Evolutionary conservation across 1,140 invertebrate species (phyloP).

Genomic region (Aradophagus sp.): DNA sequence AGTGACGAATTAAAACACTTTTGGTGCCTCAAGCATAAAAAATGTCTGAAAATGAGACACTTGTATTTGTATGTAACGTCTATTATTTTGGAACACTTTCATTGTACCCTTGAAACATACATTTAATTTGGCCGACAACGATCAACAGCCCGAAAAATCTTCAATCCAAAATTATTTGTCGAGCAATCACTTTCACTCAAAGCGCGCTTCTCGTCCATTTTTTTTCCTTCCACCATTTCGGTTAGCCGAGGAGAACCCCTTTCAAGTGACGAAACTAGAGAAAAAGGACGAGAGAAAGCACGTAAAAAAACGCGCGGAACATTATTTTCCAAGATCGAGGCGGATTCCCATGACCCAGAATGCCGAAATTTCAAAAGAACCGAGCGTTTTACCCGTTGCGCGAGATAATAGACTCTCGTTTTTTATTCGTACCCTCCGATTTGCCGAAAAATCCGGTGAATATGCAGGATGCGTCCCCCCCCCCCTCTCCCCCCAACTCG

Average conservation of each 20-base stretch:
- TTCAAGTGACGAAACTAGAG: constrained; percentile 57
- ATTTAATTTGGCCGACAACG: too few relatives aligned
- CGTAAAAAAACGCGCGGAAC: constrained; percentile 60
- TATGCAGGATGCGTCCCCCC: constrained; percentile 70
- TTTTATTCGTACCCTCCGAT: constrained; percentile 63
- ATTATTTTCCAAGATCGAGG: constrained; percentile 72
- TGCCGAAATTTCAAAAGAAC: constrained; percentile 69
- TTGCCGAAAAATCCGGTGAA: constrained; percentile 69
- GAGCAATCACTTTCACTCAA: not conserved
- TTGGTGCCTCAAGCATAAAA: too few relatives aligned
- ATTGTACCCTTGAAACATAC: too few relatives aligned
- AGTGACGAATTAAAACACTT: too few relatives aligned
- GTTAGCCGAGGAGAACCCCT: constrained; percentile 54
- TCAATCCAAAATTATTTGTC: too few relatives aligned
- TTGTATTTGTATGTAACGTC: too few relatives aligned
- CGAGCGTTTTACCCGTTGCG: constrained; percentile 68
- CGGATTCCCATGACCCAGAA: constrained; percentile 74
- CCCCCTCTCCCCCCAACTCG: constrained; percentile 48
- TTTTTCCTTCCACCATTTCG: constrained; percentile 11
- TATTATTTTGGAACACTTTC: too few relatives aligned
- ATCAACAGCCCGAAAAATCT: too few relatives aligned
- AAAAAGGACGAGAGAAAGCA: constrained; percentile 40
- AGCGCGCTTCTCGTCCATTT: not conserved
- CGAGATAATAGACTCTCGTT: constrained; percentile 59
- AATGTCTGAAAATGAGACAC: too few relatives aligned